Evolutionary conservation across 2,888 invertebrate species (phyloP), one percentile per base, ranked within the genome.

Genomic region (Pharmacophagus antenor): DNA sequence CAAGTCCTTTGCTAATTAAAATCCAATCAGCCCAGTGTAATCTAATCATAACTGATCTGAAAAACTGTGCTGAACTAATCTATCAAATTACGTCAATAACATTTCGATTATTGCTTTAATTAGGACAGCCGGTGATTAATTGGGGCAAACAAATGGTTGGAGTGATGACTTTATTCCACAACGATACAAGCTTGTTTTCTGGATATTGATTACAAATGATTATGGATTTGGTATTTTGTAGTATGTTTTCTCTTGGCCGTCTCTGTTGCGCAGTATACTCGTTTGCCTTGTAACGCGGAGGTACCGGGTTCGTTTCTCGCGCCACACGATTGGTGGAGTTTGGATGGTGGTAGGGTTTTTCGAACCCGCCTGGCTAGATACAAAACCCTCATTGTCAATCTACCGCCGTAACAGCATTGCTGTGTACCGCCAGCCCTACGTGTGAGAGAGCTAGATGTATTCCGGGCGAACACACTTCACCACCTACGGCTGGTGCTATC

Each of bases 71-170:
- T 51, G 55, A 18, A 42, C 18, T 56, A 47, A 56, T 61, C 47
- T 41, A 41, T 41, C 12, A 37, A 61, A 61, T 61, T 52, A 56
- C 52, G 52, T 56, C 61, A 61, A 61, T 61, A 61, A 51, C 56
- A 56, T 61, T 61, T 56, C 56, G 61, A 61, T 61, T 47, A 61
- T 61, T 56, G 56, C 15, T 56, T 47, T 47, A 56, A 61, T 56
- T 52, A 41, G 56, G 51, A 44, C 54, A 52, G 25, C 52, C n/a
- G 47, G 22, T 50, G 25, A 50, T 54, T 59, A 59, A 50, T 59
- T 44, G 54, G 25, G 18, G 20, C 52, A 56, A 44, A 20, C 51
- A 51, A 56, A 60, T 56, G 55, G 31, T 21, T 27, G 8, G 17
- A 15, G 17, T 17, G 17, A 42, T 17, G 42, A 42, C 5, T 31